These are phyloP conservation scores for Crotalus horridus DNA, from an alignment of 2,113 vertebrate species.

Conservation along the genomic window DNA sequence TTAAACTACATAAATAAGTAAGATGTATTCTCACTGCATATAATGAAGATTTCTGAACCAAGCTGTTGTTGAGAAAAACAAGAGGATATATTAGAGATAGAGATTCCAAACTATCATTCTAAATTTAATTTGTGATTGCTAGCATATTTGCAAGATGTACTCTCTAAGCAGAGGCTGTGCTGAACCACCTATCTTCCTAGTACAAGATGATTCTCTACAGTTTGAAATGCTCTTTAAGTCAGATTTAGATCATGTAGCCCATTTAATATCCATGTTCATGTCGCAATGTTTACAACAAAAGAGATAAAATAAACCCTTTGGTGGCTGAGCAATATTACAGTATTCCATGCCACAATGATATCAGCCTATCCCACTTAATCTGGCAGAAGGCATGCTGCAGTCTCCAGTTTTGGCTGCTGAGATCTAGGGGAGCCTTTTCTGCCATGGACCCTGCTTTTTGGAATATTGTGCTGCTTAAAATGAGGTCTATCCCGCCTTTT, in stretches of 20 bases:
- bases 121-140: conserved; percentile 16
- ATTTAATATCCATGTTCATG: background rate
- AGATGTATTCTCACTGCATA: background rate
- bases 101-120: conserved; percentile 4
- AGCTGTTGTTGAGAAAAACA: background rate
- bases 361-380: background rate
- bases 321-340: background rate
- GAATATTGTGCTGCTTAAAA: background rate
- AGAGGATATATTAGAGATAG: too few relatives aligned
- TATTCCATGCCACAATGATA: background rate
- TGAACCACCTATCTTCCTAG: background rate
- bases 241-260: background rate
- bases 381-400: background rate
- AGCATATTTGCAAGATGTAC: background rate
- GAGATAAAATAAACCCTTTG: background rate
- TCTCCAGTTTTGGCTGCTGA: background rate
- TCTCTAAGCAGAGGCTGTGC: background rate
- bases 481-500: background rate
- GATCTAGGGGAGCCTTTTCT: background rate
- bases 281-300: background rate
- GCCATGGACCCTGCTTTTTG: background rate
- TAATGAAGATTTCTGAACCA: background rate
- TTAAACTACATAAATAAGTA: background rate
- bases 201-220: background rate
- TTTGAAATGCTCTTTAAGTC: background rate